phyloP scores from a whole-genome alignment of 2,113 vertebrate genomes.

The Periophthalmodon schlosseri region DNA sequence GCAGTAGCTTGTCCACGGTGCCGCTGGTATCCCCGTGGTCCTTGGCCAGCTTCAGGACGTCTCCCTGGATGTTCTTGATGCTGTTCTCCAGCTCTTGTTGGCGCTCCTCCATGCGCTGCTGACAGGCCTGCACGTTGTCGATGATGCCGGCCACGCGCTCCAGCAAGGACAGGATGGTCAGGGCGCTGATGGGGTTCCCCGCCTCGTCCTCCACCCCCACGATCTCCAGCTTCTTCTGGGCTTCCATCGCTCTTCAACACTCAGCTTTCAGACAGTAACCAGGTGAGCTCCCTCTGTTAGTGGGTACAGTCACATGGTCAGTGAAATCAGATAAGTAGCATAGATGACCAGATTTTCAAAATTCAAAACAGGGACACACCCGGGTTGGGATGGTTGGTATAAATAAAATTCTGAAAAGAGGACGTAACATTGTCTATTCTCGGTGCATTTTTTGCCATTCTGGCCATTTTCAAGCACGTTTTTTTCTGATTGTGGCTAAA shows the following conservation, averaged over 20 bases:
- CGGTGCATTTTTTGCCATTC: no score
- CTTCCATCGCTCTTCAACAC: conserved; percentile 55
- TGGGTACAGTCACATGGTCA: no score
- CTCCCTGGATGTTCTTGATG: conserved; percentile 89
- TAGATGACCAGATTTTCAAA: no score
- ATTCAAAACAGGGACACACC: no score
- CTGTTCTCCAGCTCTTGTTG: conserved; percentile 89
- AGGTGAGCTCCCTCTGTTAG: background rate
- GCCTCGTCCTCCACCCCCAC: conserved; percentile 84
- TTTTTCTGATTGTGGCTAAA: no score
- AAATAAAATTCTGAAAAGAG: no score
- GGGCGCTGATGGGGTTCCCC: conserved; percentile 85
- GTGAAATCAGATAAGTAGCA: no score
- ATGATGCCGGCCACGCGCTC: conserved; percentile 94
- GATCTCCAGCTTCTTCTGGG: conserved; percentile 78
- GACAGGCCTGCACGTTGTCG: conserved; percentile 90
- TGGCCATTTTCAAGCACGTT: no score
- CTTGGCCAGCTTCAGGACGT: conserved; percentile 89
- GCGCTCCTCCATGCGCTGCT: conserved; percentile 93
- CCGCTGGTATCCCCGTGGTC: conserved; percentile 85
- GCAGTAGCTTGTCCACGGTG: conserved; percentile 88
- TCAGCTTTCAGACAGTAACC: background rate
- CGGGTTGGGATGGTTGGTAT: no score
- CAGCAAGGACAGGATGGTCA: conserved; percentile 91
- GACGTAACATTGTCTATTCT: no score